Percentiles rank a stretch among this genome's conserved stretches.
phyloP scores from a whole-genome alignment of 2,797 vertebrate species.

The Neostethus bicornis region DNA sequence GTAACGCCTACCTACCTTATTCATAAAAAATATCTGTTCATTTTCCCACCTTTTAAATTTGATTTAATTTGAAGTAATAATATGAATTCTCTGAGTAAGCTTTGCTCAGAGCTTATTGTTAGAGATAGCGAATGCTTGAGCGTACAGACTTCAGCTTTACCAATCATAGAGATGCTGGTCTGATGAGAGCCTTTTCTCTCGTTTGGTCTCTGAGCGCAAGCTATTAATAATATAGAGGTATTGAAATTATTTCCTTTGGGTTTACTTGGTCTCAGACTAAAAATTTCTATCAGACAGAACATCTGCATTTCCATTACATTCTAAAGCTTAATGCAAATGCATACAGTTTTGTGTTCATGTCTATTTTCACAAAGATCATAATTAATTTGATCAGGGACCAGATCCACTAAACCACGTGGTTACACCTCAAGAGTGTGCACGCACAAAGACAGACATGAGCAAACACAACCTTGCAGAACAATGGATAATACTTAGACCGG shows the following conservation, averaged over 20 bases:
- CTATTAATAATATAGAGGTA: background rate
- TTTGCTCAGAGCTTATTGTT: conserved; percentile 12
- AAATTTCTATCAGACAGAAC: background rate
- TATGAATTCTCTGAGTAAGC: conserved; percentile 15
- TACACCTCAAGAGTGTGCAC: background rate
- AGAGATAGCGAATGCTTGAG: conserved; percentile 1
- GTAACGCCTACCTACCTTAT: conserved; percentile 53
- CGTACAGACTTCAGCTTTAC: conserved; percentile 1
- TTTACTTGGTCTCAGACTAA: background rate
- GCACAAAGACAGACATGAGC: background rate
- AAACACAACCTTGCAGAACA: too few species aligned
- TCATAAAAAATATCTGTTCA: conserved; percentile 43
- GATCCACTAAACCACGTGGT: background rate
- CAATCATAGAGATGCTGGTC: background rate
- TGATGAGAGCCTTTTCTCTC: conserved; percentile 2
- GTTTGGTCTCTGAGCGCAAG: conserved; percentile 8
- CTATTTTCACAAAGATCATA: background rate
- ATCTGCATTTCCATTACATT: background rate
- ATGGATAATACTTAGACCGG: too few species aligned
- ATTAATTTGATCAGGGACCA: background rate
- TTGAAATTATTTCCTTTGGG: background rate
- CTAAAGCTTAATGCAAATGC: background rate
- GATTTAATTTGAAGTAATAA: conserved; percentile 31
- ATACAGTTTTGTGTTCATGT: background rate
- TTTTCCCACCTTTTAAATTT: conserved; percentile 24